Evolutionary conservation across 1,140 invertebrate genomes (phyloP).

Genomic region (Cardiocondyla obscurior): DNA sequence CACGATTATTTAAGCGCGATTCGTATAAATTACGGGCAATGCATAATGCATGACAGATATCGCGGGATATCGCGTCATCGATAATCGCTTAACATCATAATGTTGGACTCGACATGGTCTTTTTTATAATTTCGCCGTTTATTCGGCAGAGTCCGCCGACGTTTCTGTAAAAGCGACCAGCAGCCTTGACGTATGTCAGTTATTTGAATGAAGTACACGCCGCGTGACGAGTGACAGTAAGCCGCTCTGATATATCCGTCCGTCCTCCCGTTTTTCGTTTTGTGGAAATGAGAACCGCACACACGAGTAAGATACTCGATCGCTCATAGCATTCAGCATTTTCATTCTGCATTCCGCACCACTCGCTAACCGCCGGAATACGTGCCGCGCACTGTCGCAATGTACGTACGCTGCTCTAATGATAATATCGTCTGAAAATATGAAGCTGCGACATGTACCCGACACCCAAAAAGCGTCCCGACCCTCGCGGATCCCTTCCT

Average conservation of each 20-base stretch:
- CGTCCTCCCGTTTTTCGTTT: conserved; percentile 33
- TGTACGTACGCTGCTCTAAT: background rate
- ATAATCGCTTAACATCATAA: conserved; percentile 38
- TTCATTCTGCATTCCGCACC: background rate
- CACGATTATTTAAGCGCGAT: background rate
- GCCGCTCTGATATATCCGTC: conserved; percentile 8
- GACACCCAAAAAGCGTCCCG: background rate
- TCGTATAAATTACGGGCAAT: background rate
- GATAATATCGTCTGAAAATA: background rate
- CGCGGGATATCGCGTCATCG: background rate
- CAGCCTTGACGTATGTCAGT: conserved; percentile 45
- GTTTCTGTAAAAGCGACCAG: conserved; percentile 44
- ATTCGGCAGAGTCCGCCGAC: conserved; percentile 34
- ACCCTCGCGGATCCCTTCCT: background rate
- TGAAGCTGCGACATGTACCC: background rate
- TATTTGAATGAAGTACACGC: conserved; percentile 42
- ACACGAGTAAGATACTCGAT: conserved; percentile 28
- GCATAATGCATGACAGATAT: conserved; percentile 22
- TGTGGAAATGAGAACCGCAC: conserved; percentile 19
- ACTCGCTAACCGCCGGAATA: conserved; percentile 4
- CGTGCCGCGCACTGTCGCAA: background rate
- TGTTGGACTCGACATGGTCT: conserved; percentile 7
- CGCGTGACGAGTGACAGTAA: conserved; percentile 50
- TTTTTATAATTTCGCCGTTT: conserved; percentile 46
- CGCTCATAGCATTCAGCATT: conserved; percentile 15